Percentiles rank a stretch among this genome's conserved stretches.
phyloP scores from a whole-genome alignment of 2,888 invertebrate species.

The Himalopsyche kuldschensis region DNA sequence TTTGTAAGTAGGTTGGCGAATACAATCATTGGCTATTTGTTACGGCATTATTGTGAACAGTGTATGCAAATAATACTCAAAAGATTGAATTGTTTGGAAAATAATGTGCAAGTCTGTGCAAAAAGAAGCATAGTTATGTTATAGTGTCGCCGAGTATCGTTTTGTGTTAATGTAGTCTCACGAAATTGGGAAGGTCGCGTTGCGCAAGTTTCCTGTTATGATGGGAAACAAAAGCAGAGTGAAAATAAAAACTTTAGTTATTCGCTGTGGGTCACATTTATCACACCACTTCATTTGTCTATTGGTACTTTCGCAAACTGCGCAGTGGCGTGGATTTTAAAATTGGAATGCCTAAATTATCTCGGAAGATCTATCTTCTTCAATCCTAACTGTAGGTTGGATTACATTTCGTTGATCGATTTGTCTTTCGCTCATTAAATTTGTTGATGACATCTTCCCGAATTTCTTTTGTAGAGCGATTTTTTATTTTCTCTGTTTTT shows the following conservation, averaged over 20 bases:
- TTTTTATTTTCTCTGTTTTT: too few species aligned
- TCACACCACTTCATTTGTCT: background rate
- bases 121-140: background rate
- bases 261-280: background rate
- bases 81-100: background rate
- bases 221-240: background rate
- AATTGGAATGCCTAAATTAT: too few species aligned
- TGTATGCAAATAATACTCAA: background rate
- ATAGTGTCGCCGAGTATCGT: background rate
- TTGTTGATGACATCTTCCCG: too few species aligned
- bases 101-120: background rate
- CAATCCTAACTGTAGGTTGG: too few species aligned
- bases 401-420: too few species aligned
- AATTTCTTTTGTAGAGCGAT: too few species aligned
- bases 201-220: background rate
- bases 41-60: background rate
- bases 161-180: background rate
- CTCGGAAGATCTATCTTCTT: too few species aligned
- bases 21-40: background rate
- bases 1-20: background rate
- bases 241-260: background rate
- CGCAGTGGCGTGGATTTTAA: background rate
- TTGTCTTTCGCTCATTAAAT: too few species aligned
- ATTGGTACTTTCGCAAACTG: background rate
- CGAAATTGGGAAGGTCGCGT: slow-evolving; percentile 6